phyloP scores from a whole-genome alignment of 1,140 invertebrate genomes.

The Caerostris extrusa region DNA sequence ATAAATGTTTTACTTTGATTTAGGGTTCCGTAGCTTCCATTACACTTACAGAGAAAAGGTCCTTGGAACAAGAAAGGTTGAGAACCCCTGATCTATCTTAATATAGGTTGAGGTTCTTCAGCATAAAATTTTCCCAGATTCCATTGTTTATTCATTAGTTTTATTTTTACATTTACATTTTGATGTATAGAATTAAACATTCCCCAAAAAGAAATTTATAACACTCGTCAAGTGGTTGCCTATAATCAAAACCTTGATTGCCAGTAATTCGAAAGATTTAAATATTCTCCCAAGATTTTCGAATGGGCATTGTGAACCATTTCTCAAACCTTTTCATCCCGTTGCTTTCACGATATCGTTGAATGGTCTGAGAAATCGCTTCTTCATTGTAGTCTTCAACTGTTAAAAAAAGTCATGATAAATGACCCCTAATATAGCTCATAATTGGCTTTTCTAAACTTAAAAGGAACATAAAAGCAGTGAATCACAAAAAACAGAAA shows the following conservation, averaged over 20 bases:
- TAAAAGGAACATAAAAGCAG: not conserved
- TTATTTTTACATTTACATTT: not conserved
- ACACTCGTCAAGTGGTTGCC: not conserved
- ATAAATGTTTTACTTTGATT: no score
- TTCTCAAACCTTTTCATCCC: not conserved
- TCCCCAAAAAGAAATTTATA: not conserved
- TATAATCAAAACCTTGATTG: not conserved
- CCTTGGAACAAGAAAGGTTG: no score
- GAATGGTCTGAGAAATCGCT: not conserved
- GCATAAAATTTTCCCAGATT: no score
- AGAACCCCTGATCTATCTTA: no score
- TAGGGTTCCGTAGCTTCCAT: no score
- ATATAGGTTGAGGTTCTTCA: no score
- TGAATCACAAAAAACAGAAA: not conserved
- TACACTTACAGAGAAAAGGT: no score
- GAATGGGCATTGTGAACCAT: not conserved
- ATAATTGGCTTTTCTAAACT: conserved; percentile 28
- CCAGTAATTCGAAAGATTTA: not conserved
- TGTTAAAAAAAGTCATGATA: not conserved
- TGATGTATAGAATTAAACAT: not conserved
- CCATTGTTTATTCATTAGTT: not conserved
- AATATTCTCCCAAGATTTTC: not conserved
- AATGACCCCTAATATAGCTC: conserved; percentile 1
- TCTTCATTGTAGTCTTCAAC: not conserved
- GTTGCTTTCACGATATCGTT: not conserved